Conservation (phyloP, 2,797 vertebrate species). For the Dermochelys coriacea region DNA sequence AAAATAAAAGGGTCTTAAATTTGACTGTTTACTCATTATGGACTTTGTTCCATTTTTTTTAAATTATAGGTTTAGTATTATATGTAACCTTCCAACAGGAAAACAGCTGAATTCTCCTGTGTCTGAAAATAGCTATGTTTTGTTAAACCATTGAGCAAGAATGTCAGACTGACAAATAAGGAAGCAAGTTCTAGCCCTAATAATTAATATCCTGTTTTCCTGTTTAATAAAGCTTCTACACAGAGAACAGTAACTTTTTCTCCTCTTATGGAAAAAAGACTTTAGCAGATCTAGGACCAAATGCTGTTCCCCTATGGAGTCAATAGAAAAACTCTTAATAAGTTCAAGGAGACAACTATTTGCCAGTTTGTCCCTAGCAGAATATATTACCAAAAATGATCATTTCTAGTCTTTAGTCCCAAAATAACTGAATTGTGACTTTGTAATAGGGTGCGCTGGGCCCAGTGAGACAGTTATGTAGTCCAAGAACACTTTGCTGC, state of each 20-base stretch:
- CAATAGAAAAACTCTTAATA: background rate
- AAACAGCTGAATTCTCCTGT: background rate
- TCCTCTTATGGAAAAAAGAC: background rate
- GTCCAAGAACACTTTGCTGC: background rate
- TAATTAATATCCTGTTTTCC: background rate
- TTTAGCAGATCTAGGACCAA: background rate
- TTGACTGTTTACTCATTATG: background rate
- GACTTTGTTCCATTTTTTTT: background rate
- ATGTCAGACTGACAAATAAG: background rate
- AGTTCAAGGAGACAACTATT: background rate
- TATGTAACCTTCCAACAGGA: background rate
- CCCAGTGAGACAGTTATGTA: background rate
- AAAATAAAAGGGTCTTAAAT: background rate
- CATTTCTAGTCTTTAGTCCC: background rate
- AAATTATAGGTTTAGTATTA: too few species aligned
- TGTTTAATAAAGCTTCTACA: background rate
- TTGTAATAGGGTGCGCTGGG: background rate
- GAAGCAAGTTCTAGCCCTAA: background rate
- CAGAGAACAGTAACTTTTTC: background rate
- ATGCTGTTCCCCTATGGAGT: background rate
- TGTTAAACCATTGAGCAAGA: background rate
- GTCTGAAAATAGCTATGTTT: background rate
- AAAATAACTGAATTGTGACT: background rate
- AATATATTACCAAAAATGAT: background rate
- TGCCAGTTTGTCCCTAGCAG: background rate